Evolutionary conservation across 92 coral and sea anemone species (phyloP), one percentile per base, ranked within the genome.

Genomic region (Epizoanthus rinbou): DNA sequence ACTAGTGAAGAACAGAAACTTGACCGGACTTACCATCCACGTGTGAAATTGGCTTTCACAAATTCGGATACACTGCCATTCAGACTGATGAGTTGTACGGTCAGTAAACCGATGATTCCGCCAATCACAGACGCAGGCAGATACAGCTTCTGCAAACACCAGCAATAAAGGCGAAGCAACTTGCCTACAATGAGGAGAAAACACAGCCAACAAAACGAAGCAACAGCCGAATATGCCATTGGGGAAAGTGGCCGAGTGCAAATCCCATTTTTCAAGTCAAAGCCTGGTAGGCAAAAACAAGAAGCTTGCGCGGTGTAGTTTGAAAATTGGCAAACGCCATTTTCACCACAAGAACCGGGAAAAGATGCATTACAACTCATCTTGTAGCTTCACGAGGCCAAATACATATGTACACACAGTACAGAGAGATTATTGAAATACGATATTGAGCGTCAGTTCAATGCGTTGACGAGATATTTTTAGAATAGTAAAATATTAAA

Each of bases 121-220:
- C 95, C 95, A 4, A 92, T 92, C 1, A 92, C 95, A 0, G 95
- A 92, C 2, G 95, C 95, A 39, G 95, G 93, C 17, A 92, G 93
- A 11, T 92, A 92, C 3, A 92, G 91, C 88, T 92, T 89, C 86
- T 92, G 95, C 5, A 92, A 90, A 21, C 88, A 70, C 91, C 93
- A 89, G 45, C 87, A 82, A 47, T 92, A 92, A 24, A 92, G 87
- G 1, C 95, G 91, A 17, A 92, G 85, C 33, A 92, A 82, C 74
- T 92, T 92, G 56, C 95, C 95, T 16, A 90, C 45, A 68, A 89
- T 85, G 31, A 92, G 95, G 14, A 92, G 89, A 85, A 92, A 92
- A 63, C 91, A 92, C 75, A 92, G 85, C 93, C 93, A 92, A 58
- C 95, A 92, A 74, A 92, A 92, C 11, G 93, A 89, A 15, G 95